Percentiles rank a stretch among this genome's conserved stretches.
Evolutionary conservation across 2,113 vertebrate species (phyloP).

Genomic region (Istiophorus platypterus): DNA sequence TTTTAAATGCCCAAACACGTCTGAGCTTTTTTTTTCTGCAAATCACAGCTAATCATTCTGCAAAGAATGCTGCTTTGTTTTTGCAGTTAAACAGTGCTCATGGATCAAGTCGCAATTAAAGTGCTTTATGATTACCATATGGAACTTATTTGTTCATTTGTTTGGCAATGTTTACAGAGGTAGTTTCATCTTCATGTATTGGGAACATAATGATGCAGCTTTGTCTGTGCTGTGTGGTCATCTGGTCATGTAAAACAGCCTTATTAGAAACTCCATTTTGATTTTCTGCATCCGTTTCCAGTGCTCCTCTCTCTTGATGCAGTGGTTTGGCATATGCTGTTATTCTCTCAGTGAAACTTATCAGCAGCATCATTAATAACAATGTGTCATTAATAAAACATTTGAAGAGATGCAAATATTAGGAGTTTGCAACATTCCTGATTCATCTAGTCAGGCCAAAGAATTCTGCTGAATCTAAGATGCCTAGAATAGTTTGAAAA

Average conservation of each 20-base stretch:
- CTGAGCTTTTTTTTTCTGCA: too few species aligned
- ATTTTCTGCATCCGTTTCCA: background rate
- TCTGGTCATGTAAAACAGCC: background rate
- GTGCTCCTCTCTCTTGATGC: background rate
- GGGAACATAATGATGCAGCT: background rate
- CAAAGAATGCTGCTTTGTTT: too few species aligned
- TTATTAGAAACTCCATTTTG: background rate
- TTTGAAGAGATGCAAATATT: background rate
- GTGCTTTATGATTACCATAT: too few species aligned
- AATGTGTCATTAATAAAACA: background rate
- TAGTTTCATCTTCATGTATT: background rate
- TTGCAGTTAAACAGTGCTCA: too few species aligned
- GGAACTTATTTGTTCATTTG: too few species aligned
- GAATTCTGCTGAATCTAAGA: too few species aligned
- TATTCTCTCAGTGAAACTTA: background rate
- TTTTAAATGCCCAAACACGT: too few species aligned
- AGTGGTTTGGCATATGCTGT: slow-evolving; percentile 10
- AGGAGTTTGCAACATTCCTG: background rate
- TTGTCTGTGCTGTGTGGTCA: background rate
- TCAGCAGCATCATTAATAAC: background rate
- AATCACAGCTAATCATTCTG: too few species aligned
- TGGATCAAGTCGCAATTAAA: too few species aligned
- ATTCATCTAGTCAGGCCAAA: background rate
- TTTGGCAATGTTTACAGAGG: too few species aligned
- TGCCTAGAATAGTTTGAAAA: too few species aligned